Evolutionary conservation across 2,888 invertebrate genomes (phyloP), one percentile per base, ranked within the genome.

Genomic region (Acrobeloides nanus): DNA sequence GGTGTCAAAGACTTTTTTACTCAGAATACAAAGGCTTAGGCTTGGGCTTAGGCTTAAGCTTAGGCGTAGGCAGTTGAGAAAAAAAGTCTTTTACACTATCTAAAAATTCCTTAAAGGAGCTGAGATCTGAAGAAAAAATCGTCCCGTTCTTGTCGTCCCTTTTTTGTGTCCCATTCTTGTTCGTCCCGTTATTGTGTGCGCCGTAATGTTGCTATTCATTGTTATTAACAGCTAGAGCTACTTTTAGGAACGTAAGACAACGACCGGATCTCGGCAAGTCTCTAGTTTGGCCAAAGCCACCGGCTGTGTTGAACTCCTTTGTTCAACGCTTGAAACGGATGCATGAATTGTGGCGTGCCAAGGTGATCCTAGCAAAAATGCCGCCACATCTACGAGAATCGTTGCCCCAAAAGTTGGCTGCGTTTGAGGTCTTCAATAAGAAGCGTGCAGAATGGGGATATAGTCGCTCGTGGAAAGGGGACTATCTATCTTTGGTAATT

Each of bases 201-300:
- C n/a, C n/a, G n/a, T n/a, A n/a, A n/a, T n/a, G n/a, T n/a, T n/a
- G n/a, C n/a, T n/a, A n/a, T n/a, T n/a, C n/a, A n/a, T n/a, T n/a
- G n/a, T n/a, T n/a, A n/a, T n/a, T n/a, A n/a, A n/a, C n/a, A n/a
- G n/a, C n/a, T n/a, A 4, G 17, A 6, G 17, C 12, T 18, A 6
- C 12, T 45, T 59, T 32, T 51, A 59, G 60, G 46, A 55, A 59
- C 32, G 85, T 83, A 4, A 81, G 81, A 61, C 79, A 79, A 23
- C 76, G 81, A 79, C 78, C 77, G n/a, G 85, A 86, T 74, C 85
- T 82, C 68, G 87, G 87, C 4, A 85, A 85, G 74, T 81, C 79
- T 57, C 77, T 87, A 38, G 77, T 78, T 29, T 93, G 93, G 93
- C 90, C 92, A 0, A 74, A 78, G 0, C 83, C 86, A 7, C 84